A percentile compares a stretch with the other conserved stretches of the same genome.
Evolutionary conservation across 2,113 vertebrate genomes (phyloP).

Genomic region (Benitochromis conjunctus): DNA sequence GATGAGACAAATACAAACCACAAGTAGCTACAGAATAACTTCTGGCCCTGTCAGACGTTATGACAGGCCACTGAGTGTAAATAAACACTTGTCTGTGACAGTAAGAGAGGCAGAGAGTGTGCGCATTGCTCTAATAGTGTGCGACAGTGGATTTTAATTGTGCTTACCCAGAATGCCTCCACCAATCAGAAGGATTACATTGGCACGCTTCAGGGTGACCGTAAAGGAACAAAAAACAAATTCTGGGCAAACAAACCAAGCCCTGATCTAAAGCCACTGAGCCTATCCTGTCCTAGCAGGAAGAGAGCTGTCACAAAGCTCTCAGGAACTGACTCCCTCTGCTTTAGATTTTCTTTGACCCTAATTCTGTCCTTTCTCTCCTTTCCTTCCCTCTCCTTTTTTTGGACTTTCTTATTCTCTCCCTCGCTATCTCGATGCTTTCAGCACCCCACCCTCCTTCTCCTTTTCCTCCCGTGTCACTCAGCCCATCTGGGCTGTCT

Average conservation of each 20-base stretch:
- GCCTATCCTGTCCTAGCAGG: neutral
- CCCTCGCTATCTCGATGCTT: neutral
- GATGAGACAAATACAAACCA: conserved; percentile 25
- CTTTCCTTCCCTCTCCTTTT: neutral
- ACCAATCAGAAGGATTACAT: conserved; percentile 52
- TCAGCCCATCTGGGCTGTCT: conserved; percentile 77
- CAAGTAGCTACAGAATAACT: neutral
- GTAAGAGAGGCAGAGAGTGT: neutral
- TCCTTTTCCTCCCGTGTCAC: conserved; percentile 34
- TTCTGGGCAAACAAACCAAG: conserved; percentile 33
- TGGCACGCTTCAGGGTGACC: conserved; percentile 57
- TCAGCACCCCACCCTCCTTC: conserved; percentile 9
- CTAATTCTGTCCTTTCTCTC: neutral
- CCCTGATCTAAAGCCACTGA: conserved; percentile 23
- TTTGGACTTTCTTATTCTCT: conserved; percentile 4
- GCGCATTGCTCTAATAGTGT: neutral
- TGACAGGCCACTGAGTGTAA: conserved; percentile 20
- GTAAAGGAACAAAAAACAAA: conserved; percentile 40
- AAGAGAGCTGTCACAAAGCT: conserved; percentile 26
- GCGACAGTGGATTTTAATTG: conserved; percentile 4
- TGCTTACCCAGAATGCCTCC: conserved; percentile 9
- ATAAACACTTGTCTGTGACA: conserved; percentile 25
- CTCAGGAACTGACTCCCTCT: neutral
- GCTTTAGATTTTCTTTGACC: neutral
- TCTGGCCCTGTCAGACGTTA: conserved; percentile 11